These are phyloP conservation scores for Amiota minor DNA, from an alignment of 2,888 invertebrate species.

Conservation along the genomic window DNA sequence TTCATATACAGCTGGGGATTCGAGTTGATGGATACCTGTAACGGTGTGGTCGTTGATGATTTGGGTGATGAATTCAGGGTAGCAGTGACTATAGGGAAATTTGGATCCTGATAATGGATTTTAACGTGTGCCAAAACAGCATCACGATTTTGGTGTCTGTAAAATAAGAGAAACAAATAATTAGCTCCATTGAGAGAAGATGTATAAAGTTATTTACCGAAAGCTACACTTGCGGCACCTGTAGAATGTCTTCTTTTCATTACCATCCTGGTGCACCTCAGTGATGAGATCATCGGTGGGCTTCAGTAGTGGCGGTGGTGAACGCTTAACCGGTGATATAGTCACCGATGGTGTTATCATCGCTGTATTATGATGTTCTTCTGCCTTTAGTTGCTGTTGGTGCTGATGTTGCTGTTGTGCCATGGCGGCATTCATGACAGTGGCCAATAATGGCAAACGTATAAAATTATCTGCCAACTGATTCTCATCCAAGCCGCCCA, in stretches of 20 bases:
- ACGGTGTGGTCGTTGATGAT: constrained; percentile 52
- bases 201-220: constrained; percentile 75
- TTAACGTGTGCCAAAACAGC: constrained; percentile 80
- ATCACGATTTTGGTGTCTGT: constrained; percentile 79
- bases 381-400: constrained; percentile 53
- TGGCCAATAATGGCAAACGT: constrained; percentile 65
- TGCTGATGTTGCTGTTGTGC: constrained; percentile 68
- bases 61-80: constrained; percentile 40
- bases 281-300: constrained; percentile 77
- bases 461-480: constrained; percentile 64
- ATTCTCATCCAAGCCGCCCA: constrained; percentile 51
- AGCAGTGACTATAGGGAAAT: constrained; percentile 51
- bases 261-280: constrained; percentile 73
- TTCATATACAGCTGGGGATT: constrained; percentile 69
- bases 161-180: no score
- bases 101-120: constrained; percentile 76
- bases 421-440: constrained; percentile 70
- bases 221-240: constrained; percentile 93
- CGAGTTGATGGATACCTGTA: constrained; percentile 68
- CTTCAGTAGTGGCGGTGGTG: constrained; percentile 77
- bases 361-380: constrained; percentile 58
- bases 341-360: constrained; percentile 69
- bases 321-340: constrained; percentile 69
- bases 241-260: constrained; percentile 84
- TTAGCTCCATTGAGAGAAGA: not conserved